A percentile compares a stretch with the other conserved stretches of the same genome.
These are phyloP conservation scores for Agrochola circellaris DNA, from an alignment of 2,888 invertebrate species.

Conservation along the genomic window DNA sequence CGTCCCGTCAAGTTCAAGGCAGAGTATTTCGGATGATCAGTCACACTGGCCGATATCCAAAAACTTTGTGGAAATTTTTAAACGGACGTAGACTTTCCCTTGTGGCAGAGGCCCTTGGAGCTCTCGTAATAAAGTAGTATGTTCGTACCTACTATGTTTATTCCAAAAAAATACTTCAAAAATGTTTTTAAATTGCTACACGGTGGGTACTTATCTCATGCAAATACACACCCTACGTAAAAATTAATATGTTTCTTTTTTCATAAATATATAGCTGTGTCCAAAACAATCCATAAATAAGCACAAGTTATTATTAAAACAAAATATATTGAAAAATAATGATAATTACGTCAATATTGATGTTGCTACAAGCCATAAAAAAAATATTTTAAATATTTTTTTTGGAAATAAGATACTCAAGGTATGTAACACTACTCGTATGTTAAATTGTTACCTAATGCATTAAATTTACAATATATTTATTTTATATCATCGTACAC, in stretches of 20 bases:
- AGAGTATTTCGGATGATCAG: constrained; percentile 80
- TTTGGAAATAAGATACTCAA: neutral
- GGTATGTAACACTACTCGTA: neutral
- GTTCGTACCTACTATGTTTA: too few relatives aligned
- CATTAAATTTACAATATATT: constrained; percentile 2
- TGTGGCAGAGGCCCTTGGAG: neutral
- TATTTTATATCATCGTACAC: neutral
- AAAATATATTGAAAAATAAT: constrained; percentile 19
- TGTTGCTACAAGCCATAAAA: neutral
- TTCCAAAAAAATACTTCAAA: neutral
- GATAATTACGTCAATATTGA: constrained; percentile 12
- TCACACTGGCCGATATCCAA: constrained; percentile 80
- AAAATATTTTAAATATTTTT: constrained; percentile 10
- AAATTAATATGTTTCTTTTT: neutral
- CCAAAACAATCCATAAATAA: neutral
- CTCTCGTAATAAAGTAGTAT: neutral
- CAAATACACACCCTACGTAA: neutral
- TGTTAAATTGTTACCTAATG: neutral
- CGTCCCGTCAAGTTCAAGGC: constrained; percentile 82
- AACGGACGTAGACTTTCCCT: constrained; percentile 28
- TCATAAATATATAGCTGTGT: neutral
- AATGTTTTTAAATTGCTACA: neutral
- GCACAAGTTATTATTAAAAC: neutral
- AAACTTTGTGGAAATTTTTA: constrained; percentile 77
- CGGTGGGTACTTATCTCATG: neutral